Percentiles rank a stretch among this genome's conserved stretches.
phyloP scores from a whole-genome alignment of 2,888 invertebrate genomes.

The Phytoseiulus persimilis region DNA sequence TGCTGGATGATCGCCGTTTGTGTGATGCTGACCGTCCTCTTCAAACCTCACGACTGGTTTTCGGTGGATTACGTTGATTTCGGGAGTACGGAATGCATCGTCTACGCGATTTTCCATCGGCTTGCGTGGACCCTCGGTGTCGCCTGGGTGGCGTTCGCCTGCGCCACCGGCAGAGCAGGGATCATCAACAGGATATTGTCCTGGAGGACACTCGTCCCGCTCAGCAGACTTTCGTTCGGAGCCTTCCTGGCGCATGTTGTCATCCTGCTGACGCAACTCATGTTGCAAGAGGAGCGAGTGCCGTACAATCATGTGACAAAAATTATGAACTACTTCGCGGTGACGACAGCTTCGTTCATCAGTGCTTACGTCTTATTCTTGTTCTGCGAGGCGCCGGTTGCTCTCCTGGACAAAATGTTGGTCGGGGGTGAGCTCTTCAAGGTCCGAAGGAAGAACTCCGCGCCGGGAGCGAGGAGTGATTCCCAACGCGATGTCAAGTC shows the following conservation, averaged over 20 bases:
- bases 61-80: slow-evolving; percentile 33
- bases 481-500: neutral
- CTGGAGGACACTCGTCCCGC: slow-evolving; percentile 12
- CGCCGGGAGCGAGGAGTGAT: neutral
- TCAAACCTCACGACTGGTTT: slow-evolving; percentile 31
- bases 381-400: slow-evolving; percentile 36
- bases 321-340: slow-evolving; percentile 38
- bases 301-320: slow-evolving; percentile 36
- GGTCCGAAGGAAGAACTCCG: neutral
- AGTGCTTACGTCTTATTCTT: slow-evolving; percentile 23
- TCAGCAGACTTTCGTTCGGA: slow-evolving; percentile 23
- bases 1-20: slow-evolving; percentile 31
- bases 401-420: slow-evolving; percentile 15
- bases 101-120: slow-evolving; percentile 45
- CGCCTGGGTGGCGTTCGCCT: slow-evolving; percentile 44
- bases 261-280: slow-evolving; percentile 34
- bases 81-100: slow-evolving; percentile 22
- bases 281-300: slow-evolving; percentile 35
- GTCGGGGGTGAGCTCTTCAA: slow-evolving; percentile 19
- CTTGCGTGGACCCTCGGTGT: slow-evolving; percentile 43
- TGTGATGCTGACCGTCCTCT: slow-evolving; percentile 5
- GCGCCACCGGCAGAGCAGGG: slow-evolving; percentile 43
- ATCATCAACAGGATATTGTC: neutral
- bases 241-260: slow-evolving; percentile 31
- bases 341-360: slow-evolving; percentile 33